Conservation (phyloP, 2,113 vertebrate genomes). For the Vidua chalybeata region DNA sequence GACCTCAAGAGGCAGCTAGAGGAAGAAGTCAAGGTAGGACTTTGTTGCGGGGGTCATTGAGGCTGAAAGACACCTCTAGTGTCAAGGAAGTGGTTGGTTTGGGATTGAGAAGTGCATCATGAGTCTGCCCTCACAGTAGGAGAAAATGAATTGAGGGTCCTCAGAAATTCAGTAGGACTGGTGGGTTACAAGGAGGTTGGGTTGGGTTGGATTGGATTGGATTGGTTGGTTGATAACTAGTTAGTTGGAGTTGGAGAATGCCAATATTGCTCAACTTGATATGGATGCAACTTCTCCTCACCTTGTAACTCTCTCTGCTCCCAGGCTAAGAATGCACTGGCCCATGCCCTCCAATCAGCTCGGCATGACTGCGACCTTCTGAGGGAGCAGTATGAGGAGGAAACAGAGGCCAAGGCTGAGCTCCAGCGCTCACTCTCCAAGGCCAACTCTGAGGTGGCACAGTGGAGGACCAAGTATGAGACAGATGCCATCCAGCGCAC, state of each 20-base stretch:
- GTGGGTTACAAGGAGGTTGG: neutral
- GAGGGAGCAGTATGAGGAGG: conserved; percentile 87
- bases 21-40: conserved; percentile 73
- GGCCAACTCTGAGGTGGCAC: conserved; percentile 4
- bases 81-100: neutral
- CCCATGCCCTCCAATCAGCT: conserved; percentile 76
- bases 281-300: neutral
- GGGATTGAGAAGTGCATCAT: neutral
- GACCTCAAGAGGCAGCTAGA: conserved; percentile 90
- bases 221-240: neutral
- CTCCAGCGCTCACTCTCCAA: conserved; percentile 65
- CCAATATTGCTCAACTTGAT: neutral
- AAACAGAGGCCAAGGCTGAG: conserved; percentile 85
- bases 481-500: conserved; percentile 83
- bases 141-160: neutral
- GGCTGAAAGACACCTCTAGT: neutral
- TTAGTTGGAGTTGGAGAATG: neutral
- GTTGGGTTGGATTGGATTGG: neutral
- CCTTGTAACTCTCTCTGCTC: neutral
- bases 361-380: conserved; percentile 86
- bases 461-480: conserved; percentile 66
- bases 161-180: neutral
- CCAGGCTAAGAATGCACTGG: neutral
- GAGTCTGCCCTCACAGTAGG: neutral
- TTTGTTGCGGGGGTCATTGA: neutral